These are phyloP conservation scores for Telmatherina bonti DNA, from an alignment of 2,797 vertebrate genomes.

Conservation along the genomic window DNA sequence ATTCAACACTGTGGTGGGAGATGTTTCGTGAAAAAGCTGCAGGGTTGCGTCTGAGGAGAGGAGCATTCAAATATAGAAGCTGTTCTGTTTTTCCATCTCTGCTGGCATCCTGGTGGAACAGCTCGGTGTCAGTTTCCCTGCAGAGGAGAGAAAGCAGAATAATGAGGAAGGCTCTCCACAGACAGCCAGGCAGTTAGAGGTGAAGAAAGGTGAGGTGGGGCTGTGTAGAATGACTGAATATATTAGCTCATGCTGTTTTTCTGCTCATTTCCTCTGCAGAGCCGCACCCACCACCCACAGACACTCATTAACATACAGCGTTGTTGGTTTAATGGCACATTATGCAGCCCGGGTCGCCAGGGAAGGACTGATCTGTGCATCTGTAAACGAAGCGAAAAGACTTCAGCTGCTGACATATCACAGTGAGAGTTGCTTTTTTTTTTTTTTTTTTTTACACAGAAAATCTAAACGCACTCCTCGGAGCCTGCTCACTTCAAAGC, in stretches of 20 bases:
- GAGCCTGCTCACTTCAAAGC: constrained; percentile 6
- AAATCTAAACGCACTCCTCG: constrained; percentile 5
- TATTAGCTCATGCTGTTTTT: background rate
- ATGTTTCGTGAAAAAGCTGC: background rate
- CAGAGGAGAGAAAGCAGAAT: constrained; percentile 31
- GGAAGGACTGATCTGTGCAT: background rate
- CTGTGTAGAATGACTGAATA: constrained; percentile 8
- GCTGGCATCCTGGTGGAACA: constrained; percentile 16
- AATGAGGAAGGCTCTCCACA: background rate
- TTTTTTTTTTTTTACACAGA: background rate
- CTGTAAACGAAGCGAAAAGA: constrained; percentile 14
- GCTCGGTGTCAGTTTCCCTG: constrained; percentile 40
- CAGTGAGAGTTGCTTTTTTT: background rate
- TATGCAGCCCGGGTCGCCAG: constrained; percentile 10
- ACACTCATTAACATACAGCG: constrained; percentile 22
- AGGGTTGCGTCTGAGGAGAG: background rate
- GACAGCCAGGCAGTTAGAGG: background rate
- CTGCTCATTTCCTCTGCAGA: constrained; percentile 7
- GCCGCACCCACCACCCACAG: constrained; percentile 3
- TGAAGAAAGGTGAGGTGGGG: constrained; percentile 9
- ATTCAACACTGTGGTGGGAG: background rate
- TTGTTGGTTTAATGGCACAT: constrained; percentile 26
- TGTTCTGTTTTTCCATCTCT: constrained; percentile 30
- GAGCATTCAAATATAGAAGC: constrained; percentile 34
- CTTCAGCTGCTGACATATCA: constrained; percentile 6